Evolutionary conservation across 2,888 invertebrate species (phyloP).

Genomic region (Tetanocera ferruginea): DNA sequence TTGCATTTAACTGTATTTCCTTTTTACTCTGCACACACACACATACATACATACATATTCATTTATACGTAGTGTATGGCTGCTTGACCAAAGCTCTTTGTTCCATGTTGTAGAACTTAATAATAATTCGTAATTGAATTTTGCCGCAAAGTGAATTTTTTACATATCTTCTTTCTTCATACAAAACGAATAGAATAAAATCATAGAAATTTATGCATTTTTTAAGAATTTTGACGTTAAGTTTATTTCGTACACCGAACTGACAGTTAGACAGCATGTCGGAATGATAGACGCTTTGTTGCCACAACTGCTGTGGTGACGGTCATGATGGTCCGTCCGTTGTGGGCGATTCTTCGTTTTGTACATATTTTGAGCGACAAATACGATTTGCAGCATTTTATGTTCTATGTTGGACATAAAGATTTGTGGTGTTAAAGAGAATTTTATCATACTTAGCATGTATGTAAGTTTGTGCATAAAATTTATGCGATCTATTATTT

Average conservation of each 20-base stretch:
- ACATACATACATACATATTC: not conserved
- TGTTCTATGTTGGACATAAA: too few species aligned
- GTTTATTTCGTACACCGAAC: not conserved
- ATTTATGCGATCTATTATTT: too few species aligned
- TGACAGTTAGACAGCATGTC: not conserved
- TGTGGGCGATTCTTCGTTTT: too few species aligned
- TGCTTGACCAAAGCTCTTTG: not conserved
- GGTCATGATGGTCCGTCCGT: not conserved
- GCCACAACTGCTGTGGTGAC: not conserved
- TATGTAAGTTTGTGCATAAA: too few species aligned
- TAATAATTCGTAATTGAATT: conserved; percentile 9
- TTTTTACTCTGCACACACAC: not conserved
- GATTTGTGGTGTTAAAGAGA: not conserved
- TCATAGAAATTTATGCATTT: conserved; percentile 8
- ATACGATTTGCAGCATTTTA: not conserved
- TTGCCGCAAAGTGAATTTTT: not conserved
- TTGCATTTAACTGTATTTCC: not conserved
- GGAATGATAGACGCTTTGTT: not conserved
- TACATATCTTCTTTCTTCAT: too few species aligned
- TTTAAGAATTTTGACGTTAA: not conserved
- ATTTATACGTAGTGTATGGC: too few species aligned
- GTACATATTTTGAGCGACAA: not conserved
- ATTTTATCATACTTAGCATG: not conserved
- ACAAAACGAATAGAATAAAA: not conserved
- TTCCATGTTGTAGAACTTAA: not conserved